phyloP scores from a whole-genome alignment of 2,113 vertebrate genomes.

The Tautogolabrus adspersus region DNA sequence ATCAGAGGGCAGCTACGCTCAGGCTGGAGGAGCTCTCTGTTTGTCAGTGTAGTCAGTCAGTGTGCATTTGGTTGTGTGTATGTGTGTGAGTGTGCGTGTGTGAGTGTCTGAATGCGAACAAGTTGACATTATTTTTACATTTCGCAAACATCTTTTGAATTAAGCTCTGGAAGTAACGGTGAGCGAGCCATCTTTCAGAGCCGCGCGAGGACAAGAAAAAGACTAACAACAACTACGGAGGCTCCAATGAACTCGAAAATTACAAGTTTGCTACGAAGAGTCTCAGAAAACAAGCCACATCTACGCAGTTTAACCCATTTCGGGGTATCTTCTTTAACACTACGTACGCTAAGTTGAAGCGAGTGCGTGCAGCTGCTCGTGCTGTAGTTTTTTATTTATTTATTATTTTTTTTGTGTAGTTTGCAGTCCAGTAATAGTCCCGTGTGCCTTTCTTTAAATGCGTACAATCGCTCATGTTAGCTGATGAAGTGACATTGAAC shows the following conservation, averaged over 20 bases:
- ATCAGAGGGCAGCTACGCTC: constrained; percentile 61
- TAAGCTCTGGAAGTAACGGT: not conserved
- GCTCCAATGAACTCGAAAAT: constrained; percentile 56
- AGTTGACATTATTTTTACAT: constrained; percentile 47
- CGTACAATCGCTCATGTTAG: constrained; percentile 30
- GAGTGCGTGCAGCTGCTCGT: constrained; percentile 4
- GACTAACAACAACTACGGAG: constrained; percentile 38
- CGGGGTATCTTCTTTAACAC: constrained; percentile 18
- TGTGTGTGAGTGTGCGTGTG: constrained; percentile 67
- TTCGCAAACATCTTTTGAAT: constrained; percentile 21
- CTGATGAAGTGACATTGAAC: constrained; percentile 45
- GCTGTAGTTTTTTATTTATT: not conserved
- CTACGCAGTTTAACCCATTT: constrained; percentile 59
- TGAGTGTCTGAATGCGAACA: constrained; percentile 63
- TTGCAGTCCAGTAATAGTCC: constrained; percentile 8
- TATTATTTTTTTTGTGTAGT: not conserved
- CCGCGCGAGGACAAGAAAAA: constrained; percentile 15
- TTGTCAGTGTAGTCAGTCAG: constrained; percentile 56
- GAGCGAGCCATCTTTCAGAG: constrained; percentile 23
- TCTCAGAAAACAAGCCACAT: constrained; percentile 58
- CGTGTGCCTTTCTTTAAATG: constrained; percentile 56
- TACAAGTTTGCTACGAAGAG: constrained; percentile 61
- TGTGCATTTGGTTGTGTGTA: constrained; percentile 63
- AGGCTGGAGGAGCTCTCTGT: constrained; percentile 53
- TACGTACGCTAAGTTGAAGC: constrained; percentile 26